These are phyloP conservation scores for Coranthus polyacanthus DNA, from an alignment of 2,797 vertebrate species.

Conservation along the genomic window DNA sequence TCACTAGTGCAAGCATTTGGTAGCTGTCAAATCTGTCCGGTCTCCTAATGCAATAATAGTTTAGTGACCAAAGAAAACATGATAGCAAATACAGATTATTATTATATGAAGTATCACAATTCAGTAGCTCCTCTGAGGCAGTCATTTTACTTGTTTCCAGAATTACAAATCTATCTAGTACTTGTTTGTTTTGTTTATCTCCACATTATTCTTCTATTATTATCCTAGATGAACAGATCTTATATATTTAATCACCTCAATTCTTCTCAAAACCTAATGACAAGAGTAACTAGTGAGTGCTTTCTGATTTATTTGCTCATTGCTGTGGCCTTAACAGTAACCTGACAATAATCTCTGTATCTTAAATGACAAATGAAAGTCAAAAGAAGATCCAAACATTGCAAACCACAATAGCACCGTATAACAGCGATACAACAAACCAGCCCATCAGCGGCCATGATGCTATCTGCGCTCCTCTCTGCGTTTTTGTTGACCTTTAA, in stretches of 20 bases:
- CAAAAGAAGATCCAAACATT: conserved; percentile 10
- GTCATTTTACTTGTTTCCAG: too few species aligned
- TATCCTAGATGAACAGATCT: too few species aligned
- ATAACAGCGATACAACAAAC: conserved; percentile 28
- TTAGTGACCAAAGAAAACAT: background rate
- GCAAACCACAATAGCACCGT: background rate
- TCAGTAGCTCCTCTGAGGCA: too few species aligned
- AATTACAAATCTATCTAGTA: too few species aligned
- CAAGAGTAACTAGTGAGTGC: too few species aligned
- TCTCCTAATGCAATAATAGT: background rate
- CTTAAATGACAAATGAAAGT: conserved; percentile 17
- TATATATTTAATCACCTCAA: too few species aligned
- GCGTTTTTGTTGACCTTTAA: conserved; percentile 67
- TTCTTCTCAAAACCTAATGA: too few species aligned
- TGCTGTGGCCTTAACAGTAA: too few species aligned
- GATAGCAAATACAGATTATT: background rate
- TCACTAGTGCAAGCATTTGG: conserved; percentile 29
- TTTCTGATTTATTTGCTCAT: too few species aligned
- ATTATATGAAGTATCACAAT: too few species aligned
- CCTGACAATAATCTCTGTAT: background rate
- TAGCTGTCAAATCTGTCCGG: conserved; percentile 10
- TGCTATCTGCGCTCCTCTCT: conserved; percentile 29
- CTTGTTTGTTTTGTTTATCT: too few species aligned
- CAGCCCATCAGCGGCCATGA: conserved; percentile 30
- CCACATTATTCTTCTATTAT: too few species aligned